phyloP scores from a whole-genome alignment of 2,113 vertebrate genomes.

The Leptobrachium ailaonicum region DNA sequence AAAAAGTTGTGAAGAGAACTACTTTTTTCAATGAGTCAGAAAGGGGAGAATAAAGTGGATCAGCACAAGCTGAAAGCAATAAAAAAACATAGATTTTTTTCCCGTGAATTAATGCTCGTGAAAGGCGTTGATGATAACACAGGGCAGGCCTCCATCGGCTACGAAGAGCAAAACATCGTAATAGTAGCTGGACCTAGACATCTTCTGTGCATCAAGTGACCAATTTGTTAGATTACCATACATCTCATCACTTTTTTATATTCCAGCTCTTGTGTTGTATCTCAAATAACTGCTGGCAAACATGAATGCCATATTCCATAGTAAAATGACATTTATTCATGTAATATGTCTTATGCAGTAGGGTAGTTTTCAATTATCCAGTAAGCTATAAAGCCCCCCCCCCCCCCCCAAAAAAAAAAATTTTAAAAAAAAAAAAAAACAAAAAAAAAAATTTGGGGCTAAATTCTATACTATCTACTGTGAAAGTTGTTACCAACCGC shows the following conservation, averaged over 20 bases:
- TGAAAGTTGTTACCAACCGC: too few relatives aligned
- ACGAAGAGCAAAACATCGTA: conserved; percentile 35
- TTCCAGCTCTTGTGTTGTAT: not conserved
- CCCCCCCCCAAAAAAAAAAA: too few relatives aligned
- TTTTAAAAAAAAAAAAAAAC: too few relatives aligned
- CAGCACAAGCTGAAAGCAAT: conserved; percentile 50
- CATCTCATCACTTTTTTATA: conserved; percentile 27
- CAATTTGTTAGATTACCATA: conserved; percentile 37
- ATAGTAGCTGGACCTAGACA: conserved; percentile 24
- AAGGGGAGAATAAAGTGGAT: conserved; percentile 49
- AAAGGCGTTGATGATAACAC: conserved; percentile 50
- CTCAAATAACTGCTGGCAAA: not conserved
- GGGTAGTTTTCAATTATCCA: too few relatives aligned
- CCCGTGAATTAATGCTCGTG: conserved; percentile 49
- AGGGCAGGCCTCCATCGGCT: conserved; percentile 40
- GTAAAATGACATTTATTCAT: too few relatives aligned
- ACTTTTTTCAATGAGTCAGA: conserved; percentile 46
- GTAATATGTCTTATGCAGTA: too few relatives aligned
- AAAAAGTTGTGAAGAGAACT: conserved; percentile 47
- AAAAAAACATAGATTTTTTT: conserved; percentile 50
- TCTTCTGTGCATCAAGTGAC: conserved; percentile 24
- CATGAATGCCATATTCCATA: too few relatives aligned
- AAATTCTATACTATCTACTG: too few relatives aligned
- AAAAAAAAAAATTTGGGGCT: too few relatives aligned
- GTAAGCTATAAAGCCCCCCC: too few relatives aligned